These are phyloP conservation scores for Drosophila prosaltans DNA, from an alignment of 1,140 invertebrate genomes.

Conservation along the genomic window DNA sequence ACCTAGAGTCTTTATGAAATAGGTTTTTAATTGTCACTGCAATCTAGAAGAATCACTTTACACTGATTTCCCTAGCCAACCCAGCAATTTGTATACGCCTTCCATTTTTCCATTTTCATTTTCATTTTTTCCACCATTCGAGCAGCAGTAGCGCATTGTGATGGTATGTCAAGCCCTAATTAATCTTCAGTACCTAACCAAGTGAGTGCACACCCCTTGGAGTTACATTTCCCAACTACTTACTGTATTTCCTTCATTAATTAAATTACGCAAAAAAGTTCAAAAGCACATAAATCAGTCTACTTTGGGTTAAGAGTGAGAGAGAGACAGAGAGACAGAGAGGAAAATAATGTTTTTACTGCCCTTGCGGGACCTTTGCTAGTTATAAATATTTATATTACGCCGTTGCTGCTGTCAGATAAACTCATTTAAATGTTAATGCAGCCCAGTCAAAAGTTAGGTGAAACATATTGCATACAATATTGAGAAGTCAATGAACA, in stretches of 20 bases:
- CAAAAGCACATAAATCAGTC: slow-evolving; percentile 80
- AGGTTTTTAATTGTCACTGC: slow-evolving; percentile 12
- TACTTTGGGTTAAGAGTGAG: slow-evolving; percentile 53
- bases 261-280: slow-evolving; percentile 80
- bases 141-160: slow-evolving; percentile 29
- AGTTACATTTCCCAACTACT: slow-evolving; percentile 22
- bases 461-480: slow-evolving; percentile 61
- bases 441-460: slow-evolving; percentile 65
- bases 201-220: slow-evolving; percentile 5
- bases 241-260: slow-evolving; percentile 68
- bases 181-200: slow-evolving; percentile 65
- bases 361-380: slow-evolving; percentile 55
- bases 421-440: slow-evolving; percentile 82
- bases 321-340: neutral
- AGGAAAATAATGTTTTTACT: slow-evolving; percentile 55
- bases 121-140: no score
- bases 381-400: slow-evolving; percentile 74
- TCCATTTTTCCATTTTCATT: no score
- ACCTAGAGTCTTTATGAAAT: slow-evolving; percentile 10
- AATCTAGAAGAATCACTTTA: slow-evolving; percentile 32
- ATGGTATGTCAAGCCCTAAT: slow-evolving; percentile 60
- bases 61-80: slow-evolving; percentile 19
- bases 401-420: slow-evolving; percentile 44
- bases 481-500: neutral
- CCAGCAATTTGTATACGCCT: slow-evolving; percentile 69